Percentiles rank a stretch among this genome's conserved stretches.
phyloP scores from a whole-genome alignment of 37 sponge, comb jelly and placozoan species.

The Aplysina aerophoba region DNA sequence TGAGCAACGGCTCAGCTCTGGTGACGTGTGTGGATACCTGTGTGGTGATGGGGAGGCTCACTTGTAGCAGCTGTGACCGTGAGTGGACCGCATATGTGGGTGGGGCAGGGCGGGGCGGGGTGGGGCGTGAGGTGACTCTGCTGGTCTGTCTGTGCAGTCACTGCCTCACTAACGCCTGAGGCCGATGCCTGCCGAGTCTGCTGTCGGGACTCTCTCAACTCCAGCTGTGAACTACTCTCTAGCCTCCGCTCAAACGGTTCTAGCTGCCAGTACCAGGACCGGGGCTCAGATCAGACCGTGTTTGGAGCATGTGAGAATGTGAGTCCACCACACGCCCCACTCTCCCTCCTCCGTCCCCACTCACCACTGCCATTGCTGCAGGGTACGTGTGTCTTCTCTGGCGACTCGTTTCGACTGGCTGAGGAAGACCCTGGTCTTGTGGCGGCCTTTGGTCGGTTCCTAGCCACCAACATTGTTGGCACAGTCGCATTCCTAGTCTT shows the following conservation, averaged over 20 bases:
- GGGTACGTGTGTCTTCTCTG: background rate
- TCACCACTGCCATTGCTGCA: background rate
- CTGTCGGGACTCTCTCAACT: background rate
- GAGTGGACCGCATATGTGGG: no score
- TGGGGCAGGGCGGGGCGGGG: no score
- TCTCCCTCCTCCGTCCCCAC: background rate
- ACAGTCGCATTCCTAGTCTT: background rate
- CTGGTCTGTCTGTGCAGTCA: no score
- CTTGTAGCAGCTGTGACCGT: no score
- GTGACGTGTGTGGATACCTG: no score
- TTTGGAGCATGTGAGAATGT: conserved; percentile 10
- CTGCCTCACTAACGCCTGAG: no score
- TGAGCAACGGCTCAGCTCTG: no score
- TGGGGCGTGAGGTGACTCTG: no score
- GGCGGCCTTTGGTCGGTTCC: background rate
- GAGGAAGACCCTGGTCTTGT: background rate
- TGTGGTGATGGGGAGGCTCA: no score
- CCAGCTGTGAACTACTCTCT: background rate
- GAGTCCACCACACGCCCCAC: background rate
- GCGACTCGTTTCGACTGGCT: background rate
- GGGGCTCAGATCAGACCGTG: background rate
- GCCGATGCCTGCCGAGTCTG: background rate
- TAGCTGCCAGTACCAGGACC: background rate
- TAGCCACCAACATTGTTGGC: conserved; percentile 15
- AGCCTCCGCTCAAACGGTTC: background rate